A percentile compares a stretch with the other conserved stretches of the same genome.
phyloP scores from a whole-genome alignment of 37 sponge, comb jelly and placozoan species.

The Hormiphora californensis region DNA sequence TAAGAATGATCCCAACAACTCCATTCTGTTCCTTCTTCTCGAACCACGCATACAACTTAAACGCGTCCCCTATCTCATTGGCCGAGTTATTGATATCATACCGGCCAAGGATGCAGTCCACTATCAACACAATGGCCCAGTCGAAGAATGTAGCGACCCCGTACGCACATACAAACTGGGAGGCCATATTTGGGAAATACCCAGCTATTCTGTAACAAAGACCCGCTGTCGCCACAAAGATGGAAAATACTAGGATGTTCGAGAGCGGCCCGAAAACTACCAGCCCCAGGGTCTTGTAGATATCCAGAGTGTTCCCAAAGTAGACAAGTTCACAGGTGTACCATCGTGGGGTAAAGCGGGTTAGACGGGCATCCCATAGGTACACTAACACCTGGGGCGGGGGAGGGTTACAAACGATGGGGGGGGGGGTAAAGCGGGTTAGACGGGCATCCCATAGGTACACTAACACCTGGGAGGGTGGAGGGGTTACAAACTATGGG shows the following conservation, averaged over 20 bases:
- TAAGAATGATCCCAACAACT: constrained; percentile 53
- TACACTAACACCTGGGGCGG: too few species aligned
- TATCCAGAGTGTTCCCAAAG: constrained; percentile 9
- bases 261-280: constrained; percentile 21
- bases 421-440: neutral
- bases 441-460: constrained; percentile 9
- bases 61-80: constrained; percentile 59
- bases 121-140: constrained; percentile 21
- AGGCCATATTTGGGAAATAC: constrained; percentile 45
- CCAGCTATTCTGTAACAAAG: neutral
- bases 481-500: neutral
- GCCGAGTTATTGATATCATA: too few species aligned
- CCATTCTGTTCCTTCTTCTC: constrained; percentile 48
- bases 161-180: constrained; percentile 41
- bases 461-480: too few species aligned
- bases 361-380: too few species aligned
- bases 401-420: too few species aligned
- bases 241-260: constrained; percentile 11
- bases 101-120: neutral
- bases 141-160: constrained; percentile 47
- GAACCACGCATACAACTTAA: constrained; percentile 55
- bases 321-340: constrained; percentile 42
- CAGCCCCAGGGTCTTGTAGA: constrained; percentile 35
- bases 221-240: neutral
- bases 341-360: neutral